Evolutionary conservation across 2,113 vertebrate genomes (phyloP).

Genomic region (Panthera tigris): DNA sequence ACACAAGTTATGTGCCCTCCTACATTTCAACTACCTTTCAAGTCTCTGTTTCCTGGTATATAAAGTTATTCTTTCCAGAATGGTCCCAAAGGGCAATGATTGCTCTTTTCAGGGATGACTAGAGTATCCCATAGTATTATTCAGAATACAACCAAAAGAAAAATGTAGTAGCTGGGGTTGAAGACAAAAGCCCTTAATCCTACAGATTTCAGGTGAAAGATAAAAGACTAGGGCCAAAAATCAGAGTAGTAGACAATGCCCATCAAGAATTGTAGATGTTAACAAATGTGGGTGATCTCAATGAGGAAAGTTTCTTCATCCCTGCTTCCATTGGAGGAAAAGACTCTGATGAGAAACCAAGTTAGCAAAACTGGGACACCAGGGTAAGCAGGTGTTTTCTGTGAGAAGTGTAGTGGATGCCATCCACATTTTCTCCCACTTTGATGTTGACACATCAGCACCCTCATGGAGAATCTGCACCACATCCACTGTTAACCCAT

Average conservation of each 20-base stretch:
- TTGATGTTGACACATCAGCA: fast-evolving
- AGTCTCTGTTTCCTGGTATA: not conserved
- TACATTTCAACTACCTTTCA: not conserved
- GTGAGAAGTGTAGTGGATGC: not conserved
- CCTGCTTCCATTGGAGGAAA: not conserved
- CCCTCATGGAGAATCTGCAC: not conserved
- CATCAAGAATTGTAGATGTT: not conserved
- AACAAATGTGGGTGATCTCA: not conserved
- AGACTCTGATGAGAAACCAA: not conserved
- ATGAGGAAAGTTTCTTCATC: not conserved
- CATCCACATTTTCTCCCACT: not conserved
- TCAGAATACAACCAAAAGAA: not conserved
- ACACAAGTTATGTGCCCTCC: not conserved
- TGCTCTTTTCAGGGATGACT: not conserved
- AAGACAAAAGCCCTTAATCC: not conserved
- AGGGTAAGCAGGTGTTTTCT: not conserved
- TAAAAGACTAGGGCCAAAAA: not conserved
- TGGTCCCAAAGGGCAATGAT: not conserved
- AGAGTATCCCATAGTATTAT: not conserved
- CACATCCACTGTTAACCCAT: fast-evolving
- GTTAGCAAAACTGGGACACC: not conserved
- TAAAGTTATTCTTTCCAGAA: not conserved
- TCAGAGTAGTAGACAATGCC: not conserved
- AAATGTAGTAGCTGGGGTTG: not conserved
- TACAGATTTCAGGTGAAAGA: not conserved